Percentiles rank a stretch among this genome's conserved stretches.
Conservation (phyloP, 2,797 vertebrate species). For the Dermochelys coriacea region DNA sequence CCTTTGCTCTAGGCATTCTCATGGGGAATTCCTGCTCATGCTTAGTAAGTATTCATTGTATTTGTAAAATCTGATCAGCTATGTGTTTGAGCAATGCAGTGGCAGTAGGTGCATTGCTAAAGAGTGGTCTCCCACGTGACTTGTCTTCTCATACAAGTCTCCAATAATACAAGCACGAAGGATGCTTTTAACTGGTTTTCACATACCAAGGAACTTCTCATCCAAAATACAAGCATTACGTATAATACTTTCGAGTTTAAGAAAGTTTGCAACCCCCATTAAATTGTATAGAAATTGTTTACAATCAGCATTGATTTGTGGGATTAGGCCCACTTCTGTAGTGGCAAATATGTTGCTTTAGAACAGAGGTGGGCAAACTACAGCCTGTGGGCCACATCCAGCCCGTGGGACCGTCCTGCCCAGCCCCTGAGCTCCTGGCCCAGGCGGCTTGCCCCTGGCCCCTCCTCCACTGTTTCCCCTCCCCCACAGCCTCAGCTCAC, state of each 20-base stretch:
- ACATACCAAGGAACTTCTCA: neutral
- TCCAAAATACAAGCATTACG: neutral
- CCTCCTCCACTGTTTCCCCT: too few relatives aligned
- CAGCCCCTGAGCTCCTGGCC: too few relatives aligned
- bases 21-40: neutral
- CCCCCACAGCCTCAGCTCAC: too few relatives aligned
- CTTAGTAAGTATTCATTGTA: neutral
- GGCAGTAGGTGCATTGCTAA: neutral
- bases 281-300: accelerated
- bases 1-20: neutral
- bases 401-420: too few relatives aligned
- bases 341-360: accelerated
- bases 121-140: neutral
- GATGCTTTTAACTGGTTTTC: too few relatives aligned
- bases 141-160: neutral
- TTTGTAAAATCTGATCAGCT: too few relatives aligned
- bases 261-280: accelerated
- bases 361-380: too few relatives aligned
- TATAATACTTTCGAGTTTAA: neutral
- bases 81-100: neutral
- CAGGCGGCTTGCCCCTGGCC: too few relatives aligned
- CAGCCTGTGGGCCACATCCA: too few relatives aligned
- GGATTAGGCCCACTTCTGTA: accelerated
- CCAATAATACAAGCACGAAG: neutral
- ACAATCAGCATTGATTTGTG: accelerated